Conservation (phyloP, 2,888 invertebrate species). For the Noctua pronuba region DNA sequence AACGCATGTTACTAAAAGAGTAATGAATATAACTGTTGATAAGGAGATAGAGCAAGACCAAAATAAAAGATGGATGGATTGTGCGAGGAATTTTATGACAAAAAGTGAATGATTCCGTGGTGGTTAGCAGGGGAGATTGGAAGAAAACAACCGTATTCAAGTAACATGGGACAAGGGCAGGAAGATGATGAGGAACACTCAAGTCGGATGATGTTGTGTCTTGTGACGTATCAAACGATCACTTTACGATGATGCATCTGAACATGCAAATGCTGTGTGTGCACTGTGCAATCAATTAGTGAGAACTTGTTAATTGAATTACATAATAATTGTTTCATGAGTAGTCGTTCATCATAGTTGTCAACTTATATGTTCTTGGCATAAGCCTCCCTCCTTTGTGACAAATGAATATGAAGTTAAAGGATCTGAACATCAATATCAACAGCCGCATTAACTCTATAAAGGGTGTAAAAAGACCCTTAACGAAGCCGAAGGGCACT, state of each 20-base stretch:
- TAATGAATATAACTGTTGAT: background rate
- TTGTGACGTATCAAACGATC: constrained; percentile 14
- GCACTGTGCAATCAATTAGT: constrained; percentile 5
- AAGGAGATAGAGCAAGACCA: background rate
- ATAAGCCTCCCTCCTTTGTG: too few species aligned
- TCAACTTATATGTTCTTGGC: background rate
- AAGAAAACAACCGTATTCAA: background rate
- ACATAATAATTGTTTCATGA: background rate
- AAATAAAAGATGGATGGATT: background rate
- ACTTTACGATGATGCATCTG: background rate
- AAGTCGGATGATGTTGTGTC: constrained; percentile 2
- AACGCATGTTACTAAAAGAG: background rate
- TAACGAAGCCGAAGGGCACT: too few species aligned
- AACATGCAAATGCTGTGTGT: constrained; percentile 2
- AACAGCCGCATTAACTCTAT: background rate
- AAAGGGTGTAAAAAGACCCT: too few species aligned
- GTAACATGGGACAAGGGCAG: background rate
- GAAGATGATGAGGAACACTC: background rate
- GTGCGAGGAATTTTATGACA: background rate
- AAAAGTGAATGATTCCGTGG: background rate
- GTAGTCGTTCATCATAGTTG: background rate
- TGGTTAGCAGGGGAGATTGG: background rate
- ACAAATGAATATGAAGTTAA: too few species aligned
- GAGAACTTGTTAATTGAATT: background rate
- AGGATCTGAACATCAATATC: background rate